Evolutionary conservation across 2,888 invertebrate genomes (phyloP).

Genomic region (Anticlea derivata): DNA sequence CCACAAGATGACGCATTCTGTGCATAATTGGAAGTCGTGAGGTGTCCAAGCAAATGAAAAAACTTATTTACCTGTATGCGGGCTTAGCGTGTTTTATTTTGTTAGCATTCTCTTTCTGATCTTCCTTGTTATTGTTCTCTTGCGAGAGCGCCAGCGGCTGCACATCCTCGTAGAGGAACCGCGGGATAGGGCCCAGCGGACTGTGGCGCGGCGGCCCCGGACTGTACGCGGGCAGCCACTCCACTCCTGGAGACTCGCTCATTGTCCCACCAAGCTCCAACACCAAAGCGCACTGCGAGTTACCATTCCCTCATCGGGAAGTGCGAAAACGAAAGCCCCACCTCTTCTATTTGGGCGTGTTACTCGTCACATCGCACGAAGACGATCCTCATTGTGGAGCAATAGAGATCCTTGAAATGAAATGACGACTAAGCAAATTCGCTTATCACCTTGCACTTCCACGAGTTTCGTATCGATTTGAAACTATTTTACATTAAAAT

Average conservation of each 20-base stretch:
- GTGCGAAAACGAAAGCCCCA: slow-evolving; percentile 43
- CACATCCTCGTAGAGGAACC: slow-evolving; percentile 78
- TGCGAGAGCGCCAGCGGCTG: slow-evolving; percentile 68
- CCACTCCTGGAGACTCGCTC: slow-evolving; percentile 80
- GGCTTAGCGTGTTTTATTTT: slow-evolving; percentile 83
- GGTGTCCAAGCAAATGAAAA: slow-evolving; percentile 41
- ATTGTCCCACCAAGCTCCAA: slow-evolving; percentile 64
- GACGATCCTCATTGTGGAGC: slow-evolving; percentile 74
- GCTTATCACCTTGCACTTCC: slow-evolving; percentile 48
- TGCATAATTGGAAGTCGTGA: slow-evolving; percentile 32
- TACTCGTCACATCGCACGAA: slow-evolving; percentile 73
- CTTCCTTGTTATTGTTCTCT: slow-evolving; percentile 79
- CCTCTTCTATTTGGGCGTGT: slow-evolving; percentile 59
- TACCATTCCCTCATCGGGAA: slow-evolving; percentile 50
- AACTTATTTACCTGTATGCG: slow-evolving; percentile 78
- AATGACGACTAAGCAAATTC: slow-evolving; percentile 64
- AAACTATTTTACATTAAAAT: slow-evolving; percentile 52
- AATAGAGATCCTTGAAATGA: slow-evolving; percentile 78
- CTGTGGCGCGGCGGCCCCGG: slow-evolving; percentile 80
- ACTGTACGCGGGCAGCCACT: slow-evolving; percentile 81
- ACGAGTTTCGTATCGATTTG: slow-evolving; percentile 44
- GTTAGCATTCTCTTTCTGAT: slow-evolving; percentile 72
- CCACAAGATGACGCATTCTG: slow-evolving; percentile 32
- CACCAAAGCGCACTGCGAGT: slow-evolving; percentile 5
- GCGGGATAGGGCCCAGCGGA: slow-evolving; percentile 75